These are phyloP conservation scores for Periophthalmus magnuspinnatus DNA, from an alignment of 2,797 vertebrate genomes.

Conservation along the genomic window DNA sequence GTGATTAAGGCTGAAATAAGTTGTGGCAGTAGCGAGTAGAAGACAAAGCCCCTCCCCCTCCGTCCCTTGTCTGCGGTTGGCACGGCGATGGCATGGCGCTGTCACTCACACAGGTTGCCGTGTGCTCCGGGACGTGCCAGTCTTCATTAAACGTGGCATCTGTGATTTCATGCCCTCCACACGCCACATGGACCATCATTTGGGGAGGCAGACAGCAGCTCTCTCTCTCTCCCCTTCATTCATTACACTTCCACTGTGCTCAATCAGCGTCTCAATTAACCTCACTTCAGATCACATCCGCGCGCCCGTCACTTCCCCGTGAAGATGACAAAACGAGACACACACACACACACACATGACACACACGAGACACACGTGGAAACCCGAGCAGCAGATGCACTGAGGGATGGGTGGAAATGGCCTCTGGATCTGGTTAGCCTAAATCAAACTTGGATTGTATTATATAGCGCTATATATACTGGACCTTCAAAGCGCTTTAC, in stretches of 20 bases:
- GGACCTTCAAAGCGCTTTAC: not conserved
- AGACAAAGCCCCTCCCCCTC: constrained; percentile 60
- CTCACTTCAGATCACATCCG: constrained; percentile 79
- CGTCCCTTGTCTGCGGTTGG: constrained; percentile 63
- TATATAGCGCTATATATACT: not conserved
- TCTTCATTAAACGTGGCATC: constrained; percentile 98
- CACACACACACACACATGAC: constrained; percentile 34
- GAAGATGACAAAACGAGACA: constrained; percentile 56
- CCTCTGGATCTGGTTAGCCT: not conserved
- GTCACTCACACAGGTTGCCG: constrained; percentile 82
- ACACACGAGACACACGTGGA: constrained; percentile 25
- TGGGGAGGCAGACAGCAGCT: constrained; percentile 81
- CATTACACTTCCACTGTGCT: constrained; percentile 79
- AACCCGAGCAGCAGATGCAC: constrained; percentile 21
- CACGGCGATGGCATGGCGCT: constrained; percentile 74
- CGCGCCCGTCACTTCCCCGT: constrained; percentile 65
- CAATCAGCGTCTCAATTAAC: constrained; percentile 83
- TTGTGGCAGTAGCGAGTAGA: constrained; percentile 63
- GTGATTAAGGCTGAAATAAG: constrained; percentile 66
- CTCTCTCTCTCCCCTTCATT: constrained; percentile 69
- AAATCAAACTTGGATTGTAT: not conserved
- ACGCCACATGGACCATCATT: constrained; percentile 88
- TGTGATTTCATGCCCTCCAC: constrained; percentile 96
- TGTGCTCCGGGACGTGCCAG: constrained; percentile 82
- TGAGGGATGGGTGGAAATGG: constrained; percentile 20